Evolutionary conservation across 2,113 vertebrate genomes (phyloP).

Genomic region (Boulengeromyrus knoepffleri): DNA sequence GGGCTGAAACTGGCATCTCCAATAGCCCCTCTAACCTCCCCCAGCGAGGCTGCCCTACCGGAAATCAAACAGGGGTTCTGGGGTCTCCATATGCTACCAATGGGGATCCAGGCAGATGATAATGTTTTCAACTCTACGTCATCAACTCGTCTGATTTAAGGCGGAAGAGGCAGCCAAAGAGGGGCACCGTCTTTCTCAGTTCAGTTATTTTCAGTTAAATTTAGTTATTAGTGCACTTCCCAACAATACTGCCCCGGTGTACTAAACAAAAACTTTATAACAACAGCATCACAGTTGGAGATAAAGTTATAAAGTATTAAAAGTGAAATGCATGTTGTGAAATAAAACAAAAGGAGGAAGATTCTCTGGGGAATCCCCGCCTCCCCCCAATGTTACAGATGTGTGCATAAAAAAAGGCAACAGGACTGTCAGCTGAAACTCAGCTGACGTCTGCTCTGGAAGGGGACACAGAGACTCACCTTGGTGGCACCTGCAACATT

Average conservation of each 20-base stretch:
- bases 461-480: neutral
- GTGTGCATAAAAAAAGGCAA: neutral
- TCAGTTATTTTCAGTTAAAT: neutral
- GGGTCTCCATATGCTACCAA: neutral
- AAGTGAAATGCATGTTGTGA: neutral
- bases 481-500: neutral
- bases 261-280: neutral
- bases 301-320: neutral
- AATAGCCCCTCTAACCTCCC: neutral
- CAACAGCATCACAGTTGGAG: neutral
- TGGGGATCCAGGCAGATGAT: neutral
- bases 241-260: neutral
- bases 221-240: neutral
- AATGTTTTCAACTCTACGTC: neutral
- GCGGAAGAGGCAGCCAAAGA: neutral
- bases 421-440: neutral
- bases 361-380: neutral
- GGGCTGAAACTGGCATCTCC: neutral
- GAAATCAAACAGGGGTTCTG: neutral
- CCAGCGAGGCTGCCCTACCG: neutral
- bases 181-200: neutral
- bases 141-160: neutral
- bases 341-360: neutral
- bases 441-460: neutral
- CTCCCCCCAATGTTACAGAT: neutral